Percentiles rank a stretch among this genome's conserved stretches.
phyloP scores from a whole-genome alignment of 2,797 vertebrate species.

The Sternotherus odoratus region DNA sequence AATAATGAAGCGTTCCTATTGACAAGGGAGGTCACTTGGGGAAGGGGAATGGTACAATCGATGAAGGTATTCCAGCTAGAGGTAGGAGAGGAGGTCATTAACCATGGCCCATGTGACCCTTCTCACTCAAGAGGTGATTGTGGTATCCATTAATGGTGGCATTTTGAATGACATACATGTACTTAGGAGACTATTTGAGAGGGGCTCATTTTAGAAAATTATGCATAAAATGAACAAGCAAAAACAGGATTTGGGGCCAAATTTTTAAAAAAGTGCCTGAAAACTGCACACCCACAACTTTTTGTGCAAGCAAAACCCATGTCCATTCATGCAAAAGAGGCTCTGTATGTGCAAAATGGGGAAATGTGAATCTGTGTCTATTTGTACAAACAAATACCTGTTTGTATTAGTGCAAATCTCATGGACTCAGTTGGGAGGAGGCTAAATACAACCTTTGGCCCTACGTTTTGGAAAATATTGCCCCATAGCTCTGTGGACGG shows the following conservation, averaged over 20 bases:
- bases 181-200: background rate
- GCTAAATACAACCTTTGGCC: background rate
- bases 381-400: background rate
- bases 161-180: background rate
- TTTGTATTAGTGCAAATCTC: rapidly evolving
- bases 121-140: background rate
- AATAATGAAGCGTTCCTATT: background rate
- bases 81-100: background rate
- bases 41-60: background rate
- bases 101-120: background rate
- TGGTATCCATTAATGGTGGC: background rate
- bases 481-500: background rate
- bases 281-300: background rate
- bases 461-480: background rate
- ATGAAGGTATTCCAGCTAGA: background rate
- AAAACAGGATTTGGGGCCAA: background rate
- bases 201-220: background rate
- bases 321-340: background rate
- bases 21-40: background rate
- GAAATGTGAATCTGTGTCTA: no score
- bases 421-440: background rate
- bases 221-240: rapidly evolving
- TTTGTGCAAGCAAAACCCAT: background rate
- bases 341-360: background rate
- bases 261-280: background rate